Evolutionary conservation across 2,888 invertebrate genomes (phyloP).

Genomic region (Candidula unifasciata): DNA sequence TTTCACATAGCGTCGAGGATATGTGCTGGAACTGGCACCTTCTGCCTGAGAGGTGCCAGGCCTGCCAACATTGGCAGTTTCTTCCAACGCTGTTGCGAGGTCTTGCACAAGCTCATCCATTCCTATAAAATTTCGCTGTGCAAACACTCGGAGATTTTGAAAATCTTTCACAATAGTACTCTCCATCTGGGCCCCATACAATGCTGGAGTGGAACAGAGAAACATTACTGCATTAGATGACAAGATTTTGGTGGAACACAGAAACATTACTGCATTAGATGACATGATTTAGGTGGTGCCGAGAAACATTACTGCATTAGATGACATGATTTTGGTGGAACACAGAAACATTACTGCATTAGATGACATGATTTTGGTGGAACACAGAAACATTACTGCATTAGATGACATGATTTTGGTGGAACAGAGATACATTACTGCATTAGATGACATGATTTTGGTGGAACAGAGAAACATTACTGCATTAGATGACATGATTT

Average conservation of each 20-base stretch:
- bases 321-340: background rate
- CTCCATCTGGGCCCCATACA: slow-evolving; percentile 71
- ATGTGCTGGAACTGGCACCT: slow-evolving; percentile 52
- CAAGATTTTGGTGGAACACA: too few species aligned
- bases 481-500: too few species aligned
- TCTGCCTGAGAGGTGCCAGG: slow-evolving; percentile 61
- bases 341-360: too few species aligned
- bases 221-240: background rate
- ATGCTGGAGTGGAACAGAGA: slow-evolving; percentile 12
- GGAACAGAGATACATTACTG: too few species aligned
- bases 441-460: too few species aligned
- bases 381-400: too few species aligned
- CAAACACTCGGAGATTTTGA: slow-evolving; percentile 76
- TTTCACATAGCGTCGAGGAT: slow-evolving; percentile 63
- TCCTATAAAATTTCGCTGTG: slow-evolving; percentile 72
- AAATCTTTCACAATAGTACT: slow-evolving; percentile 76
- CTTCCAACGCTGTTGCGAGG: slow-evolving; percentile 76
- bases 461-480: too few species aligned
- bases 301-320: too few species aligned
- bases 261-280: too few species aligned
- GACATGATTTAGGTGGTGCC: too few species aligned
- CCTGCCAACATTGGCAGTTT: slow-evolving; percentile 68
- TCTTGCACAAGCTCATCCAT: slow-evolving; percentile 79
- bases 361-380: too few species aligned
- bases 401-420: too few species aligned